Conservation (phyloP, 2,888 invertebrate genomes). For the Eubasilissa splendida region DNA sequence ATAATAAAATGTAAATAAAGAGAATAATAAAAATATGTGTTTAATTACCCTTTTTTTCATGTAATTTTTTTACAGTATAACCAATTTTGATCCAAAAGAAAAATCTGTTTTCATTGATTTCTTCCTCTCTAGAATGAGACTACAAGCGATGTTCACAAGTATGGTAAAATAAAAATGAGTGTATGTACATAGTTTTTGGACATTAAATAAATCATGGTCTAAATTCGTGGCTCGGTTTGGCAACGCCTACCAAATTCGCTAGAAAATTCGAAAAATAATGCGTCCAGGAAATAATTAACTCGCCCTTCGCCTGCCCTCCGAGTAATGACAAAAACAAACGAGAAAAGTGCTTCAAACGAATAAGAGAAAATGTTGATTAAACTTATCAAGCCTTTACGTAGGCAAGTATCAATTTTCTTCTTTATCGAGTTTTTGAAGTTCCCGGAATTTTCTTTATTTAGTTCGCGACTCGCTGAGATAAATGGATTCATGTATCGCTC, state of each 20-base stretch:
- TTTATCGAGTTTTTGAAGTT: conserved; percentile 33
- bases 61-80: background rate
- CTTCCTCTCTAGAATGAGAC: too few relatives aligned
- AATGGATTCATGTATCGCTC: conserved; percentile 4
- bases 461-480: conserved; percentile 25
- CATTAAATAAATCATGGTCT: too few relatives aligned
- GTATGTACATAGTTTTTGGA: too few relatives aligned
- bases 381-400: conserved; percentile 38
- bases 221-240: too few relatives aligned
- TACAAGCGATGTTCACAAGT: too few relatives aligned
- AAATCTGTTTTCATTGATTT: too few relatives aligned
- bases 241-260: conserved; percentile 22
- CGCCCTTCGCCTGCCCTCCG: background rate
- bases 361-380: conserved; percentile 37
- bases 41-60: background rate
- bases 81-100: too few relatives aligned
- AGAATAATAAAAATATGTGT: conserved; percentile 13
- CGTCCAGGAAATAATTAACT: conserved; percentile 32
- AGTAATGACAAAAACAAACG: conserved; percentile 28
- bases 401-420: conserved; percentile 35
- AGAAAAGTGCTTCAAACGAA: conserved; percentile 32
- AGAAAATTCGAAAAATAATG: conserved; percentile 18
- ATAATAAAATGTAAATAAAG: conserved; percentile 32
- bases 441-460: conserved; percentile 25
- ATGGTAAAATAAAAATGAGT: too few relatives aligned